Percentiles rank a stretch among this genome's conserved stretches.
Conservation (phyloP, 2,797 vertebrate species). For the Sebastes jordani region DNA sequence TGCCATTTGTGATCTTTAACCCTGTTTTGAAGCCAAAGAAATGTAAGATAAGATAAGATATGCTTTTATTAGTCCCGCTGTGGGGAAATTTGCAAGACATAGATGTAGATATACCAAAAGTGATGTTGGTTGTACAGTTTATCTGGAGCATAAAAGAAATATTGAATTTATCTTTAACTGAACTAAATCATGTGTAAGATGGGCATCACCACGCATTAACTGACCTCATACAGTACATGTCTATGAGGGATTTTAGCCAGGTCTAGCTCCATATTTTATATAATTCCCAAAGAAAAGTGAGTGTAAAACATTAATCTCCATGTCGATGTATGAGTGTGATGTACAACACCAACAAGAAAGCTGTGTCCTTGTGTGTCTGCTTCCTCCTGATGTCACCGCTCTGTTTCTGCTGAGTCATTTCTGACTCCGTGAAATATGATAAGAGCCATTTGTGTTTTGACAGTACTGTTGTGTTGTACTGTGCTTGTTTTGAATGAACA, state of each 20-base stretch:
- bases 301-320: not conserved
- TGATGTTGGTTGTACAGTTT: not conserved
- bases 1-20: not conserved
- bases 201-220: not conserved
- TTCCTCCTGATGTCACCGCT: not conserved
- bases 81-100: too few species aligned
- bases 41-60: not conserved
- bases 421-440: not conserved
- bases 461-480: not conserved
- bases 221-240: not conserved
- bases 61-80: too few species aligned
- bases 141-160: not conserved
- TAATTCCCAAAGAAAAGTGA: not conserved
- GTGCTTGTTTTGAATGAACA: not conserved
- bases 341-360: not conserved
- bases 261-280: not conserved
- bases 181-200: not conserved
- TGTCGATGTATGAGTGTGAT: not conserved
- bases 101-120: not conserved
- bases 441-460: not conserved
- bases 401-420: conserved; percentile 36
- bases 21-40: not conserved
- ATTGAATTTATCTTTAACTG: not conserved
- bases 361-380: not conserved
- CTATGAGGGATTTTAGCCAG: not conserved